A percentile compares a stretch with the other conserved stretches of the same genome.
These are phyloP conservation scores for Podiceps cristatus DNA, from an alignment of 2,113 vertebrate genomes.

Conservation along the genomic window DNA sequence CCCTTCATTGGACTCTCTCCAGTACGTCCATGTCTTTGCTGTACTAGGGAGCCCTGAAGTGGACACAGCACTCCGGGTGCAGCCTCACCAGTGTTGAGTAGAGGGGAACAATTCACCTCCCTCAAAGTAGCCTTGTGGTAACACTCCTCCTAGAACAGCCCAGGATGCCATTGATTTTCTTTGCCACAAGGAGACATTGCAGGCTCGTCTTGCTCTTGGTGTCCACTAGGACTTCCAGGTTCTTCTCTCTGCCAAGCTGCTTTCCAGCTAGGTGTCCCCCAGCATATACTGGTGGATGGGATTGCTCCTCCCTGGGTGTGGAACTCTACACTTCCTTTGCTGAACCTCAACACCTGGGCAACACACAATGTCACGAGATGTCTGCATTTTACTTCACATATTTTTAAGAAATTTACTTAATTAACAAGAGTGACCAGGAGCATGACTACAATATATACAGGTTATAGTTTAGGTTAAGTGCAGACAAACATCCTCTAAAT, in stretches of 20 bases:
- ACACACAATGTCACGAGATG: background rate
- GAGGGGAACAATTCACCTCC: background rate
- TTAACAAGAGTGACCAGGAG: background rate
- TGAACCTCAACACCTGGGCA: background rate
- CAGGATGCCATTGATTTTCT: background rate
- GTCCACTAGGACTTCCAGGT: background rate
- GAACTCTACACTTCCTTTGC: background rate
- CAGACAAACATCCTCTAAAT: background rate
- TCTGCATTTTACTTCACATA: background rate
- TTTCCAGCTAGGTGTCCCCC: background rate
- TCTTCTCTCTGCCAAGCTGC: background rate
- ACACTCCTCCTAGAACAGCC: background rate
- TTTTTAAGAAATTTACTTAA: background rate
- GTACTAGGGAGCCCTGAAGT: background rate
- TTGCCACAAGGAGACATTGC: background rate
- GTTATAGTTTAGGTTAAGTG: background rate
- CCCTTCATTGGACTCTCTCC: background rate
- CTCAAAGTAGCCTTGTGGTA: background rate
- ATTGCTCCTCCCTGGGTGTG: background rate
- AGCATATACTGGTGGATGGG: background rate
- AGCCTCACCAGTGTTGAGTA: background rate
- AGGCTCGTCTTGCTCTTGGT: background rate
- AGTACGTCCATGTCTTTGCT: background rate
- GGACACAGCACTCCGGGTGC: background rate
- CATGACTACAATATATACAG: too few species aligned